Evolutionary conservation across 2,797 vertebrate species (phyloP).

Genomic region (Cyclura pinguis): DNA sequence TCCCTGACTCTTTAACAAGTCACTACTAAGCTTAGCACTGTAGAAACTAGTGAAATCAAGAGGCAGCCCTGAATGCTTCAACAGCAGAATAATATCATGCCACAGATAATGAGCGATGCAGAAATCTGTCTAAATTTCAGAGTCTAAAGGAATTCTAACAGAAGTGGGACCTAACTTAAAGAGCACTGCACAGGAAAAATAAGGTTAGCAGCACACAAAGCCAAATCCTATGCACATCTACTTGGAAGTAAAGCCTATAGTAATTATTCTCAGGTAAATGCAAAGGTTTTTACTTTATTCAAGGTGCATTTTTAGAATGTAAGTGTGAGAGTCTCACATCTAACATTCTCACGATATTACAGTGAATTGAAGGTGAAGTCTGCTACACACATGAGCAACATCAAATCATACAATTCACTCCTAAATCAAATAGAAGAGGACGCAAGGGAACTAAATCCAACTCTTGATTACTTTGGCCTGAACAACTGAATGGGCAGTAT

Average conservation of each 20-base stretch:
- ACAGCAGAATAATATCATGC: not conserved
- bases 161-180: not conserved
- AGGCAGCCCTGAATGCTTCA: not conserved
- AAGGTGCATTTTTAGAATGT: not conserved
- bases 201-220: not conserved
- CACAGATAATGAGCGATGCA: too few species aligned
- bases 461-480: too few species aligned
- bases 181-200: not conserved
- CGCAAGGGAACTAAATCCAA: not conserved
- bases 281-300: not conserved
- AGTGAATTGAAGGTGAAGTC: not conserved
- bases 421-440: not conserved
- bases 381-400: not conserved
- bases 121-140: not conserved
- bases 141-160: not conserved
- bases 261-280: not conserved
- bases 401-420: not conserved
- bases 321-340: not conserved
- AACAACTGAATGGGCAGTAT: not conserved
- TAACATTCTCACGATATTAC: not conserved
- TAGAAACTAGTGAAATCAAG: not conserved
- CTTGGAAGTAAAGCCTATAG: not conserved
- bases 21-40: not conserved
- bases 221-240: not conserved
- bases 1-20: not conserved